A percentile compares a stretch with the other conserved stretches of the same genome.
Evolutionary conservation across 2,113 vertebrate species (phyloP).

Genomic region (Athene noctua): DNA sequence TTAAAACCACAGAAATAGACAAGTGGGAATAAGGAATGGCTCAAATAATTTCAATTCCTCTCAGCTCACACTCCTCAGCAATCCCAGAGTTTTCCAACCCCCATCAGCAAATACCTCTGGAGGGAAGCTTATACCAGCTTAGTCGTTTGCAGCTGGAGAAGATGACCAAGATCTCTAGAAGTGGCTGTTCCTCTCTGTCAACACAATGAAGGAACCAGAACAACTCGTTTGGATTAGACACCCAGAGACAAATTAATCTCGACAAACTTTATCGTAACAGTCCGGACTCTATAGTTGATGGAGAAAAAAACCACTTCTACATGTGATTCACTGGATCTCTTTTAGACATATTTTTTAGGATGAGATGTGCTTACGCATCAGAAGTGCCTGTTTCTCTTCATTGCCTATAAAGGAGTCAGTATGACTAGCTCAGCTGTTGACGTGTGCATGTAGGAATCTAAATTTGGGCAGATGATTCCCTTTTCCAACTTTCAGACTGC

Average conservation of each 20-base stretch:
- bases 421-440: slow-evolving; percentile 62
- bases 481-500: slow-evolving; percentile 50
- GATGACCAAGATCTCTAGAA: background rate
- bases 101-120: background rate
- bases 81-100: background rate
- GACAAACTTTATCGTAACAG: background rate
- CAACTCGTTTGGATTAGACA: background rate
- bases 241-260: background rate
- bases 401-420: slow-evolving; percentile 56
- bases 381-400: slow-evolving; percentile 41
- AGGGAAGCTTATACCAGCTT: background rate
- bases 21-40: background rate
- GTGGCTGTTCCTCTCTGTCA: background rate
- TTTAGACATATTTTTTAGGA: slow-evolving; percentile 22
- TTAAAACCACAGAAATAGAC: background rate
- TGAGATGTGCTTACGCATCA: slow-evolving; percentile 64
- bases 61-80: background rate
- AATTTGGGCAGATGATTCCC: slow-evolving; percentile 57
- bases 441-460: slow-evolving; percentile 52
- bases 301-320: background rate
- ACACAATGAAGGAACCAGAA: rapidly evolving
- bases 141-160: background rate
- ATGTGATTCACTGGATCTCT: background rate
- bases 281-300: background rate
- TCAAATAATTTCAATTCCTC: background rate